Evolutionary conservation across 2,888 invertebrate genomes (phyloP).

Genomic region (Lasius platythorax): DNA sequence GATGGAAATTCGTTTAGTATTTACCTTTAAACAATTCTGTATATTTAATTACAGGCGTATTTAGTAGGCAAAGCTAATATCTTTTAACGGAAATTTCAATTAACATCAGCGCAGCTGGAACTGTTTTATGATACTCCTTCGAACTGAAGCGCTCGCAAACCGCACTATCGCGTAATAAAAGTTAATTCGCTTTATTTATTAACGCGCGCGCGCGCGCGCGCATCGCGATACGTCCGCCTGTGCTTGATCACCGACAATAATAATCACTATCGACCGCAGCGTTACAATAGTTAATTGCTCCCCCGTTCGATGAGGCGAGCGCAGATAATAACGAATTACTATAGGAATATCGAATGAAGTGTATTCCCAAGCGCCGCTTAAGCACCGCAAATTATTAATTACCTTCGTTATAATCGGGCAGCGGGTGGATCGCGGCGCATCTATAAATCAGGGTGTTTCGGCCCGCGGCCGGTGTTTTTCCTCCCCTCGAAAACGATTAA

Average conservation of each 20-base stretch:
- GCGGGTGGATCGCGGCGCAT: slow-evolving; percentile 60
- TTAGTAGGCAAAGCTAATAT: slow-evolving; percentile 17
- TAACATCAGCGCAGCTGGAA: slow-evolving; percentile 24
- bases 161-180: slow-evolving; percentile 49
- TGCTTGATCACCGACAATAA: slow-evolving; percentile 54
- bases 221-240: slow-evolving; percentile 40
- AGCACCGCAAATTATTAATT: slow-evolving; percentile 74
- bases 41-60: slow-evolving; percentile 21
- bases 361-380: slow-evolving; percentile 61
- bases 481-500: slow-evolving; percentile 73
- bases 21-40: not conserved
- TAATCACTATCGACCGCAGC: slow-evolving; percentile 53
- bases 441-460: slow-evolving; percentile 62
- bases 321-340: slow-evolving; percentile 71
- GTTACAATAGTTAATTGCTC: slow-evolving; percentile 65
- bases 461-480: slow-evolving; percentile 63
- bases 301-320: slow-evolving; percentile 66
- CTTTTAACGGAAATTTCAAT: slow-evolving; percentile 38
- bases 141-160: slow-evolving; percentile 33
- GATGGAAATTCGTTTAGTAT: slow-evolving; percentile 7
- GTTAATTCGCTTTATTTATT: slow-evolving; percentile 58
- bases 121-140: slow-evolving; percentile 30
- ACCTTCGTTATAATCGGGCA: slow-evolving; percentile 59
- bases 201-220: slow-evolving; percentile 4
- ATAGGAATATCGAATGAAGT: slow-evolving; percentile 73